Percentiles rank a stretch among this genome's conserved stretches.
Conservation (phyloP, 2,113 vertebrate species). For the Stictonetta naevosa region DNA sequence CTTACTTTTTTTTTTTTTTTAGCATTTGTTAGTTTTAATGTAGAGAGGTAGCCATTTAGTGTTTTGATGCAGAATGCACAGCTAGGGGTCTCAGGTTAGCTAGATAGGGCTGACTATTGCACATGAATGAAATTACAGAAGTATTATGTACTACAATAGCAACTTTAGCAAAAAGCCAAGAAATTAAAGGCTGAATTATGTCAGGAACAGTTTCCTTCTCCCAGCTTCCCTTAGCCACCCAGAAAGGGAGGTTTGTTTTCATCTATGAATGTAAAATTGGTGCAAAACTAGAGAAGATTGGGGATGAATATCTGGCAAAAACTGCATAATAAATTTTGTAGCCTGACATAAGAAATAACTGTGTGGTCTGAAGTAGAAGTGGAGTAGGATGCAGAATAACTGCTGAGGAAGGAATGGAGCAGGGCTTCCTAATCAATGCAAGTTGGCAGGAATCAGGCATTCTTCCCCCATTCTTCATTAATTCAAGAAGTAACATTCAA, state of each 20-base stretch:
- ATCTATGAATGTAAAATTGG: neutral
- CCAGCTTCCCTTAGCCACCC: neutral
- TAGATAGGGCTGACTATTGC: neutral
- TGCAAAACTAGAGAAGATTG: neutral
- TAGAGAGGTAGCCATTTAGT: neutral
- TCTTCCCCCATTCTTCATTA: rapidly evolving
- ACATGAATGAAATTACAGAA: neutral
- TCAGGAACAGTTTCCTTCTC: neutral
- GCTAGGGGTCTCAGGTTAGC: neutral
- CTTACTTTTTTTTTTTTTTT: neutral
- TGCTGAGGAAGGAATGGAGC: neutral
- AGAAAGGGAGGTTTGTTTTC: neutral
- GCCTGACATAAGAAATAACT: neutral
- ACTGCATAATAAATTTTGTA: rapidly evolving
- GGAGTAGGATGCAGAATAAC: neutral
- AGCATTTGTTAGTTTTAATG: neutral
- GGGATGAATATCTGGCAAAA: neutral
- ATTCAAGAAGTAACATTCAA: neutral
- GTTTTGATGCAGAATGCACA: neutral
- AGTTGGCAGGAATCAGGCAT: neutral
- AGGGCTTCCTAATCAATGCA: neutral
- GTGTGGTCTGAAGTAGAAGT: neutral
- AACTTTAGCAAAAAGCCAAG: neutral
- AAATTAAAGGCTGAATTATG: neutral
- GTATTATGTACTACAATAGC: neutral